phyloP scores from a whole-genome alignment of 1,140 invertebrate genomes.

The Heliconius congener region DNA sequence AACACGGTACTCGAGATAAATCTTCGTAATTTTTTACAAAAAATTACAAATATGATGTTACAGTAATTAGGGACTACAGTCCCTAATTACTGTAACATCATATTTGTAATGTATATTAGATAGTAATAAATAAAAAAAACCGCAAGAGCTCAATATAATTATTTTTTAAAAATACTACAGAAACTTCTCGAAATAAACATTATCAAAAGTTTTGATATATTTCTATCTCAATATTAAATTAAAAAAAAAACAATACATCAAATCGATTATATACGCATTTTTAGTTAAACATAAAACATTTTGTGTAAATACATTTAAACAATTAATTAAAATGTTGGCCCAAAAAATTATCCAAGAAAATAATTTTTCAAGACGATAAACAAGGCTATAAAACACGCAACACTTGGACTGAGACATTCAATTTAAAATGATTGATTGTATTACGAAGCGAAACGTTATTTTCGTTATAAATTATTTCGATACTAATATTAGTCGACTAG shows the following conservation, averaged over 20 bases:
- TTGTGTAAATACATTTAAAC: slow-evolving; percentile 17
- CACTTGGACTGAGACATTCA: slow-evolving; percentile 46
- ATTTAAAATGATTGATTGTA: slow-evolving; percentile 52
- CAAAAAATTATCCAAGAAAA: slow-evolving; percentile 13
- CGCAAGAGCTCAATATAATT: too few species aligned
- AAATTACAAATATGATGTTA: too few species aligned
- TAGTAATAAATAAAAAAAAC: too few species aligned
- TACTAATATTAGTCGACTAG: slow-evolving; percentile 12
- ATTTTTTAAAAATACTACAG: too few species aligned
- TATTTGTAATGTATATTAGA: too few species aligned
- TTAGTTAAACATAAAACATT: not conserved
- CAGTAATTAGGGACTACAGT: too few species aligned
- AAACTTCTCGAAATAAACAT: too few species aligned
- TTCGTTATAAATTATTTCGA: slow-evolving; percentile 32
- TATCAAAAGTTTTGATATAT: not conserved
- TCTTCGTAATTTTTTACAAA: too few species aligned
- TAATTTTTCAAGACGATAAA: slow-evolving; percentile 38
- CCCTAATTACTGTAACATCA: too few species aligned
- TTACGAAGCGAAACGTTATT: slow-evolving; percentile 36
- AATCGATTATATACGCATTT: not conserved
- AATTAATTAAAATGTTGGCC: slow-evolving; percentile 24
- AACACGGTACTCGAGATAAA: too few species aligned
- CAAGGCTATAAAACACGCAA: slow-evolving; percentile 44
- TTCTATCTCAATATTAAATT: not conserved
- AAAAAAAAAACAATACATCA: not conserved